Evolutionary conservation across 2,113 vertebrate genomes (phyloP).

Genomic region (Stictonetta naevosa): DNA sequence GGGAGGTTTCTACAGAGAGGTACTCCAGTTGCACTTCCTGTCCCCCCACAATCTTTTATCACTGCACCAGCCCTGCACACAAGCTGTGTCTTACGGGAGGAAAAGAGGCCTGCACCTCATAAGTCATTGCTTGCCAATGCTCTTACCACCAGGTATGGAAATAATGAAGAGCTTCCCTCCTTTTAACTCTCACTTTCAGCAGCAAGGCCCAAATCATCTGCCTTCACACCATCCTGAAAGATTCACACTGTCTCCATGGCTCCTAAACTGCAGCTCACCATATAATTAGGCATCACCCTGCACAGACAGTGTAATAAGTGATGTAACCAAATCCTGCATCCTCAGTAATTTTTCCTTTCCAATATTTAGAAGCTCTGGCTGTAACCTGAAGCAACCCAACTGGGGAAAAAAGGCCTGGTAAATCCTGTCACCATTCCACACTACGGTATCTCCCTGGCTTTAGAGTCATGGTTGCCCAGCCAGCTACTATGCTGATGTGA

Average conservation of each 20-base stretch:
- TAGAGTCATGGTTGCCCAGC: background rate
- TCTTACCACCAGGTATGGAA: background rate
- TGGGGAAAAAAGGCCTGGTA: background rate
- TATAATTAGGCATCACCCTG: background rate
- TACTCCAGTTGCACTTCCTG: background rate
- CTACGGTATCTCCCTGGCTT: background rate
- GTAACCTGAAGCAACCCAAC: background rate
- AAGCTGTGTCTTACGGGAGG: background rate
- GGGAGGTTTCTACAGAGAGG: background rate
- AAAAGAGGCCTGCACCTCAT: background rate
- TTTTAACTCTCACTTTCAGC: background rate
- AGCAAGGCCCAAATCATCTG: background rate
- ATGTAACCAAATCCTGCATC: background rate
- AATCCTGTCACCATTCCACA: background rate
- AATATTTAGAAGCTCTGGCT: background rate
- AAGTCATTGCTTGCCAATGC: background rate
- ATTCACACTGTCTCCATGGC: background rate
- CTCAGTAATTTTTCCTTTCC: background rate
- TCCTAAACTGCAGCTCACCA: background rate
- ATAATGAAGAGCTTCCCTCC: background rate
- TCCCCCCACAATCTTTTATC: background rate
- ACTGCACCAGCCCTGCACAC: background rate
- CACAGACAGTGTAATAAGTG: background rate
- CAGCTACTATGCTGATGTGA: constrained; percentile 1
- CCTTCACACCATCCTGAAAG: background rate